Evolutionary conservation across 2,797 vertebrate species (phyloP).

Genomic region (Phrynocephalus forsythii): DNA sequence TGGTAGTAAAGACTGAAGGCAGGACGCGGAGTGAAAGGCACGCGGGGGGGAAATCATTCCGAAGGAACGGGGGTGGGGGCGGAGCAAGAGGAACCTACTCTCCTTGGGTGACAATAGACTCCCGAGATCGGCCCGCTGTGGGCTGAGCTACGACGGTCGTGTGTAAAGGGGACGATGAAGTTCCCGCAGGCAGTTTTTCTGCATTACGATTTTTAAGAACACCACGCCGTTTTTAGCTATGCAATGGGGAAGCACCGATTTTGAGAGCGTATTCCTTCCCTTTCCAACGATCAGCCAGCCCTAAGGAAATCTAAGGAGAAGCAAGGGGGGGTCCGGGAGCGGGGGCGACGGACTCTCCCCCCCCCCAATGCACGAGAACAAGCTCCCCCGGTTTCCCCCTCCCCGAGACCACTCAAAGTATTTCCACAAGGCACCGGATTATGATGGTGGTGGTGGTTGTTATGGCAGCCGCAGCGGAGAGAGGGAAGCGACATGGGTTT

Average conservation of each 20-base stretch:
- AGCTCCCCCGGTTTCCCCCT: background rate
- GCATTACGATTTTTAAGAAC: background rate
- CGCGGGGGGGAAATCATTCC: background rate
- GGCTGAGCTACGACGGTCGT: accelerated
- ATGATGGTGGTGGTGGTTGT: too few species aligned
- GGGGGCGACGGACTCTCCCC: background rate
- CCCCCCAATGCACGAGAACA: background rate
- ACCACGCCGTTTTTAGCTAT: too few species aligned
- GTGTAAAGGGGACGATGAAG: background rate
- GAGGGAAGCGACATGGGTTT: conserved; percentile 42
- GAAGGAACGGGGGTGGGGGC: background rate
- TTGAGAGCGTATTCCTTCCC: background rate
- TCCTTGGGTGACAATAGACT: background rate
- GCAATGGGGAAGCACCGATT: too few species aligned
- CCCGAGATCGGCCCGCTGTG: background rate
- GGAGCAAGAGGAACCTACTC: conserved; percentile 32
- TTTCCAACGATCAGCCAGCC: background rate
- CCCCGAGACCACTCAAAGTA: too few species aligned
- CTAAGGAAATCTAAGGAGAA: background rate
- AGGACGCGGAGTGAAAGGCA: background rate
- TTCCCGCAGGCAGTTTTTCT: accelerated
- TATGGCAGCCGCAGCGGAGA: too few species aligned
- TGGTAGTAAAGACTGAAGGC: background rate
- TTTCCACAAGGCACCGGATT: background rate
- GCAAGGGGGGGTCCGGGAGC: background rate